Base-by-base conservation (phyloP, 92 coral and sea anemone genomes). In the Desmophyllum pertusum region DNA sequence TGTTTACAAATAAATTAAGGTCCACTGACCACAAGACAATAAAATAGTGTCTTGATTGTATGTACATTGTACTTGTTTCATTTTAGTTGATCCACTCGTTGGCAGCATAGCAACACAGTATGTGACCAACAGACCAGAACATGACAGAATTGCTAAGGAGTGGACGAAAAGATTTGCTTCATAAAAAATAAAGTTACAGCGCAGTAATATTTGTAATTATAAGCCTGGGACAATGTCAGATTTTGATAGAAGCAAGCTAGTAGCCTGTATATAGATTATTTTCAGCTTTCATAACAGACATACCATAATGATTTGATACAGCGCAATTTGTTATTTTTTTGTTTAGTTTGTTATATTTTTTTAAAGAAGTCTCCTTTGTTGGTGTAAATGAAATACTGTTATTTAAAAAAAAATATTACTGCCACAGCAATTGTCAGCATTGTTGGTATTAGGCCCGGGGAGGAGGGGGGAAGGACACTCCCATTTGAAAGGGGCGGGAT, bases 91-190 rank as follows among this genome's bases (percentile, higher is more conserved):
- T 79, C 96, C 96, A 46, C 83, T 93, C 57, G 96, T 93, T 14
- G 96, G 94, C 19, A 90, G 94, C 74, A 93, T 93, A n/a, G 96
- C 96, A 52, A 84, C 92, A 6, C 96, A 93, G 83, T 93, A 90
- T 84, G 71, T 87, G 21, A 78, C 83, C 8, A 88, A 93, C 79
- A 90, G 96, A 64, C 90, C 87, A 51, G 96, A 93, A 61, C 96
- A 93, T 70, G 96, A 93, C 80, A 88, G 65, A 74, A 80, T 73
- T 40, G 96, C 96, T 6, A 68, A 61, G 41, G 94, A 93, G 65
- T 93, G 96, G 96, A 92, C 95, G 19, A 92, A 73, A 70, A 89
- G 88, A 90, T 92, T 85, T 68, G 98, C 94, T 1, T 83, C 93
- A 37, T 90, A 77, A 71, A 42, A 46, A 69, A 69, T 19, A 42